These are phyloP conservation scores for Calosoma granatense DNA, from an alignment of 1,140 invertebrate species.

Conservation along the genomic window DNA sequence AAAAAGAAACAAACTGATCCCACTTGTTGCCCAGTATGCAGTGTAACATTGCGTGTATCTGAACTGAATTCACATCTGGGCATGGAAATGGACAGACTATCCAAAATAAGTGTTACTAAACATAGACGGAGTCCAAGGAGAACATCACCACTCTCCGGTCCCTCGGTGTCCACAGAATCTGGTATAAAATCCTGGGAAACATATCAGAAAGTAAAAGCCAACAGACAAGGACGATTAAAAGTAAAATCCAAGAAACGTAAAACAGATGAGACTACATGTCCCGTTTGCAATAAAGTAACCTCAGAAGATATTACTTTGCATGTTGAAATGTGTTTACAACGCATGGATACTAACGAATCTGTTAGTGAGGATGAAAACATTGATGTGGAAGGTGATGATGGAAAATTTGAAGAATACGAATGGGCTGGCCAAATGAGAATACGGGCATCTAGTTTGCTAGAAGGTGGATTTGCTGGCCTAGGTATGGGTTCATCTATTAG, in stretches of 20 bases:
- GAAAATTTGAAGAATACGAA: slow-evolving; percentile 63
- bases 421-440: slow-evolving; percentile 71
- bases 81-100: slow-evolving; percentile 64
- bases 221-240: slow-evolving; percentile 48
- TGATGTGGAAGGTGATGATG: slow-evolving; percentile 49
- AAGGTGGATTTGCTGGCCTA: slow-evolving; percentile 54
- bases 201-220: slow-evolving; percentile 62
- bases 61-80: slow-evolving; percentile 67
- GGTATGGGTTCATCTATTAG: slow-evolving; percentile 45
- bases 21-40: slow-evolving; percentile 69
- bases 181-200: slow-evolving; percentile 58
- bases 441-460: slow-evolving; percentile 54
- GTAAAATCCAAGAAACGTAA: slow-evolving; percentile 43
- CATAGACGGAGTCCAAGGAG: slow-evolving; percentile 30
- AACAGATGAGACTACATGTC: slow-evolving; percentile 56
- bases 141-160: slow-evolving; percentile 36
- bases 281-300: slow-evolving; percentile 61
- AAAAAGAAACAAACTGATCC: slow-evolving; percentile 42
- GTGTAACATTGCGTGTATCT: slow-evolving; percentile 57
- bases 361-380: slow-evolving; percentile 61
- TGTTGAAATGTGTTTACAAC: slow-evolving; percentile 60
- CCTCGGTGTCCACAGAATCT: slow-evolving; percentile 40
- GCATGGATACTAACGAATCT: slow-evolving; percentile 41
- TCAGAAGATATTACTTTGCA: slow-evolving; percentile 65
- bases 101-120: slow-evolving; percentile 38